Conservation (phyloP, 2,888 invertebrate genomes). For the Platycnemis pennipes region DNA sequence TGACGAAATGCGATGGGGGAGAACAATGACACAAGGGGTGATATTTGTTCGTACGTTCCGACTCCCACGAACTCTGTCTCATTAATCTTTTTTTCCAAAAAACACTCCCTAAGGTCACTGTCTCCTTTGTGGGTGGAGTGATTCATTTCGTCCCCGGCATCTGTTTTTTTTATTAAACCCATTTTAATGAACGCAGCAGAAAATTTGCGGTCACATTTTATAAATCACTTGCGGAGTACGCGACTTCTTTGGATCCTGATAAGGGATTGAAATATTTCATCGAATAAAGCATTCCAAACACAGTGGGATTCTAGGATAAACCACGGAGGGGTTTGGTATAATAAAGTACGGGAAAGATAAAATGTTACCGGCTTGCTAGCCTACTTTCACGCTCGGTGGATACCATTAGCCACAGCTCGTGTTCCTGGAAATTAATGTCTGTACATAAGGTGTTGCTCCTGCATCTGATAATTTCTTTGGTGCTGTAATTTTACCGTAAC, state of each 20-base stretch:
- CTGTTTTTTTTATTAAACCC: not conserved
- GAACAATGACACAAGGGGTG: not conserved
- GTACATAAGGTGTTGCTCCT: not conserved
- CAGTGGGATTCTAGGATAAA: not conserved
- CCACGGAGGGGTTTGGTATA: not conserved
- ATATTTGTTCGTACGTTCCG: not conserved
- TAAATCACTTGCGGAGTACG: not conserved
- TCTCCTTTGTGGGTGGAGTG: not conserved
- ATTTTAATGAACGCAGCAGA: not conserved
- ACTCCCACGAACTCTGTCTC: not conserved
- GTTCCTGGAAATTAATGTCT: not conserved
- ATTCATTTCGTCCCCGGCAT: slow-evolving; percentile 5
- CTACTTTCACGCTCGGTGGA: not conserved
- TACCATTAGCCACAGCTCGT: not conserved
- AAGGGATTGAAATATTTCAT: slow-evolving; percentile 17
- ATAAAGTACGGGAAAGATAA: not conserved
- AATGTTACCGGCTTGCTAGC: not conserved
- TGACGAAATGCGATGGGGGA: not conserved
- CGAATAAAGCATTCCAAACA: not conserved
- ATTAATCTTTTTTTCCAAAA: not conserved
- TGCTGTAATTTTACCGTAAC: not conserved
- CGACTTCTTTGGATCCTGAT: not conserved
- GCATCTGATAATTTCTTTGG: not conserved
- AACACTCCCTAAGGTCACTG: not conserved
- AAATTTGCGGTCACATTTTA: not conserved